Conservation (phyloP, 2,113 vertebrate genomes). For the Steatornis caripensis region DNA sequence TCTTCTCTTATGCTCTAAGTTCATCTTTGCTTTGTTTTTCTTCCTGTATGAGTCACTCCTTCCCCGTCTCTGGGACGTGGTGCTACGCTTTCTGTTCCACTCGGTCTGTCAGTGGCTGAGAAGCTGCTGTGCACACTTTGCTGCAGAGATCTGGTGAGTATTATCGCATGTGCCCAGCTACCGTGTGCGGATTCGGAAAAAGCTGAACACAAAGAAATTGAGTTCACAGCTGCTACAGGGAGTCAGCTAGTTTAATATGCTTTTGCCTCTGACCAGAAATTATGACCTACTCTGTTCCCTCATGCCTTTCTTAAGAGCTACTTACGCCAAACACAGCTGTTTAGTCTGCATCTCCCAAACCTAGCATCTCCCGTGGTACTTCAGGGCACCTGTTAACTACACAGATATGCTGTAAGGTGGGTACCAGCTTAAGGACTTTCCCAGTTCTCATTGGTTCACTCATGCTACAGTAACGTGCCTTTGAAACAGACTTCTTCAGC, state of each 20-base stretch:
- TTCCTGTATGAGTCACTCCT: slow-evolving; percentile 32
- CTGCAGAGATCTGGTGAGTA: background rate
- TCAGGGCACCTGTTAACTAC: background rate
- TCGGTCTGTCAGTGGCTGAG: background rate
- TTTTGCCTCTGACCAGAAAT: background rate
- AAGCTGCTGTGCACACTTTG: background rate
- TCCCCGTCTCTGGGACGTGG: background rate
- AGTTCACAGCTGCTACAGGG: background rate
- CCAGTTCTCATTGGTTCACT: background rate
- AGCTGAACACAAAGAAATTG: background rate
- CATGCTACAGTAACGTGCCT: background rate
- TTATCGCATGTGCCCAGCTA: background rate
- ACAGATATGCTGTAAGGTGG: background rate
- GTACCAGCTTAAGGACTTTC: background rate
- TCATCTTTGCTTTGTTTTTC: slow-evolving; percentile 43
- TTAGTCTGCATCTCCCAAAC: background rate
- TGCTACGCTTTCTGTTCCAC: background rate
- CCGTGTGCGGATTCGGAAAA: background rate
- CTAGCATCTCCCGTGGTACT: background rate
- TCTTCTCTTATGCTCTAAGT: background rate
- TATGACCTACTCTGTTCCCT: background rate
- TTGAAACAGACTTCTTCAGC: background rate
- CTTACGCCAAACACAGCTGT: background rate
- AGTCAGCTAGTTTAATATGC: background rate
- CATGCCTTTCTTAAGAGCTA: background rate